Evolutionary conservation across 2,888 invertebrate genomes (phyloP), one percentile per base, ranked within the genome.

Genomic region (Epistrophe grossulariae): DNA sequence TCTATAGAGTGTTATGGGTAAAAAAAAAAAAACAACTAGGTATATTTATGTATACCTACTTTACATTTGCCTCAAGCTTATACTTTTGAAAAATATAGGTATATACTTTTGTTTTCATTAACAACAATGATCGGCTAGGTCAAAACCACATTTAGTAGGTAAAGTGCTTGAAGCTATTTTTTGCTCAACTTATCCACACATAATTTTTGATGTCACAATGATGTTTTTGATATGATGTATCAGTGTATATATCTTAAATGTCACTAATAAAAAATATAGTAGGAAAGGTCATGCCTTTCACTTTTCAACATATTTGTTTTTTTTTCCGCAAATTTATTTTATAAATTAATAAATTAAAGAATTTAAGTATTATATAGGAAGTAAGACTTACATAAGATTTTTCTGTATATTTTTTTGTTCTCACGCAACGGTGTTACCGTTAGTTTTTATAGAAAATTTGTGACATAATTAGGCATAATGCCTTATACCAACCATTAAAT

Each of bases 71-170:
- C n/a, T n/a, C n/a, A n/a, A n/a, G n/a, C n/a, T n/a, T n/a, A n/a
- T n/a, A n/a, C n/a, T n/a, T n/a, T n/a, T n/a, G n/a, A n/a, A n/a
- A n/a, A n/a, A n/a, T n/a, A n/a, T n/a, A n/a, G n/a, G n/a, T n/a
- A n/a, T n/a, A n/a, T n/a, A n/a, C 52, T 52, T 52, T 52, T 52
- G 24, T 52, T 52, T 52, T 52, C 52, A 52, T 52, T 28, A n/a
- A 45, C n/a, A 52, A 48, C 17, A 19, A 28, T 52, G 52, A 52
- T 52, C 28, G 52, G 24, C 24, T 52, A 52, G 52, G 52, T 52
- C 52, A 52, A 52, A 52, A 52, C 52, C 52, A 52, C 24, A 52
- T 52, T 52, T 28, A 52, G 13, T 24, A 52, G 52, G 24, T 13
- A 52, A 24, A 52, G 6, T 52, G 52, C 52, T 52, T 52, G 0